Evolutionary conservation across 2,888 invertebrate genomes (phyloP), one percentile per base, ranked within the genome.

Genomic region (Tipula unca): DNA sequence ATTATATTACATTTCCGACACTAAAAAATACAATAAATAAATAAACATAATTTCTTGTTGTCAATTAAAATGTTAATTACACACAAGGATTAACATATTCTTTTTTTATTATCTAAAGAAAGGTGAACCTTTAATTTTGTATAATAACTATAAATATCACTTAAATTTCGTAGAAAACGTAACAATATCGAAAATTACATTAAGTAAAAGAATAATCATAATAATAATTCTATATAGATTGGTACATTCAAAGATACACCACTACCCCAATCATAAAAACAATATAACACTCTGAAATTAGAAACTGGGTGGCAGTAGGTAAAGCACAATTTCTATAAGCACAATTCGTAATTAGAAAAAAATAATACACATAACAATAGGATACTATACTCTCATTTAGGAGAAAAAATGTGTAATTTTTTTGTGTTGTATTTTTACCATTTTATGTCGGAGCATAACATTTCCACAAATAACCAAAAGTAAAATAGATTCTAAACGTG

Each of bases 401-500:
- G 25, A 69, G 20, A 10, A 69, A 69, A 69, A 69, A 1, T 10
- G 25, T 69, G 25, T 69, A 69, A 69, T 69, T 69, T 69, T n/a
- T 69, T 69, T 69, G 69, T 69, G 25, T 69, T 69, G 69, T 69
- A 69, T 25, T 25, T 54, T 69, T 69, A 48, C 17, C 17, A 25
- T 69, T 69, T 69, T 69, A 25, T 69, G 25, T 69, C 25, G 17
- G 48, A 54, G 48, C 48, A 54, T 54, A 54, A 54, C 25, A 69
- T 69, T 69, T 25, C 25, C 25, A 69, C 25, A 69, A 69, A 69
- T 69, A 69, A 25, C 25, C 25, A 25, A 69, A 69, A 69, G 25
- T 69, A 69, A 69, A 69, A 69, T 69, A 69, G 69, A 69, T 69
- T 69, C 69, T 69, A 69, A 69, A 69, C 69, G 69, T 69, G 69